A percentile compares a stretch with the other conserved stretches of the same genome.
Conservation (phyloP, 1,140 invertebrate genomes). For the Scaptodrosophila lebanonensis region DNA sequence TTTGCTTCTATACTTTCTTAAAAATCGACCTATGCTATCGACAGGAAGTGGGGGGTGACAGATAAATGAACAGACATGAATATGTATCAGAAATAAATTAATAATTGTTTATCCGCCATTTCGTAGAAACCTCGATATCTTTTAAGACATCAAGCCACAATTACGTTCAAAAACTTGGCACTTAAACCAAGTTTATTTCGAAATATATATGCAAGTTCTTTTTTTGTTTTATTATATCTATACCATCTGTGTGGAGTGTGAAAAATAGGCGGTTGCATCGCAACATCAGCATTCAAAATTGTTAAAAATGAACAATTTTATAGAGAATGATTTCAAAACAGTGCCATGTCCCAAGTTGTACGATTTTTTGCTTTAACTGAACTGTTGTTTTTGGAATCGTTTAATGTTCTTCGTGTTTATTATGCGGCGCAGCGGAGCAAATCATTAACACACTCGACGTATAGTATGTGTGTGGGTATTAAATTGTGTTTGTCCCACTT, state of each 20-base stretch:
- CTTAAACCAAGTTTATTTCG: no score
- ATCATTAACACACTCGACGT: constrained; percentile 42
- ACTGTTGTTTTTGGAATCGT: constrained; percentile 5
- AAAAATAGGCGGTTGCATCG: no score
- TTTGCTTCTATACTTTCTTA: no score
- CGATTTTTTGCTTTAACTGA: constrained; percentile 1
- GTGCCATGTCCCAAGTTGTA: background rate
- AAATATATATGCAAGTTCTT: no score
- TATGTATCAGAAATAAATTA: constrained; percentile 43
- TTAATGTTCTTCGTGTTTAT: constrained; percentile 26
- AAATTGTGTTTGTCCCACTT: background rate
- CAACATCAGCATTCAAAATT: no score
- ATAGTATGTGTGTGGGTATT: constrained; percentile 6
- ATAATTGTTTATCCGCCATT: constrained; percentile 39
- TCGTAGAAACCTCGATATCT: constrained; percentile 39
- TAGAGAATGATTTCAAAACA: constrained; percentile 24
- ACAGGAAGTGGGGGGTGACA: no score
- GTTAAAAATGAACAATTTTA: no score
- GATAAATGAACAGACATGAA: no score
- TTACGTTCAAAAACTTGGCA: constrained; percentile 5
- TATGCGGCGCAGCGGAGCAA: constrained; percentile 52
- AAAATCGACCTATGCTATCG: no score
- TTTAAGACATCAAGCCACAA: constrained; percentile 13
- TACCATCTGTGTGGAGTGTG: no score
- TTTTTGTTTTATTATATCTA: background rate